Evolutionary conservation across 1,140 invertebrate species (phyloP).

Genomic region (Zaprionus africanus): DNA sequence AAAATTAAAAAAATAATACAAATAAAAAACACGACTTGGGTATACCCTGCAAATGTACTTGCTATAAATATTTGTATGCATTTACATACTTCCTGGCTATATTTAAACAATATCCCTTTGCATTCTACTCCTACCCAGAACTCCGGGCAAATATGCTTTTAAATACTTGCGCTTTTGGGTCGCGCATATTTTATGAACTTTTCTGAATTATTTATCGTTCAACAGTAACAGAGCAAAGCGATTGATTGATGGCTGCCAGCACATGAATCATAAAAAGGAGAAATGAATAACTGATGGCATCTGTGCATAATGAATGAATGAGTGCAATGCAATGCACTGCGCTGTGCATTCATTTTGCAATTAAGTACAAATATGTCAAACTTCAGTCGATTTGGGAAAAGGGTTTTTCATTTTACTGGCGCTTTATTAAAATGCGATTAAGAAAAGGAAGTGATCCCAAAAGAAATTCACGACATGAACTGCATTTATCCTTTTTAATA

Average conservation of each 20-base stretch:
- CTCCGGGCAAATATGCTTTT: constrained; percentile 11
- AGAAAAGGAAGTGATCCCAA: constrained; percentile 13
- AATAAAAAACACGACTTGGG: background rate
- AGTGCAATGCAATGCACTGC: constrained; percentile 55
- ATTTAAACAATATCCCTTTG: background rate
- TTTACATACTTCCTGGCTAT: background rate
- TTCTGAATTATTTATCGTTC: constrained; percentile 57
- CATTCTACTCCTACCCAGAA: background rate
- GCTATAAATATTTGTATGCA: background rate
- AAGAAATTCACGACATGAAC: too few species aligned
- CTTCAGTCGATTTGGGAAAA: background rate
- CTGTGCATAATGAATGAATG: constrained; percentile 52
- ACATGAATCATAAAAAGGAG: constrained; percentile 43
- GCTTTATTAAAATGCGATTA: constrained; percentile 67
- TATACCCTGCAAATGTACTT: background rate
- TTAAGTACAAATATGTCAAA: constrained; percentile 46
- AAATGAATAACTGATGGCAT: constrained; percentile 62
- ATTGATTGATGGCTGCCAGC: constrained; percentile 45
- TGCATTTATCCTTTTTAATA: too few species aligned
- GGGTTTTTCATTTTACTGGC: constrained; percentile 14
- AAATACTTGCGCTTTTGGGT: constrained; percentile 35
- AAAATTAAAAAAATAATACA: background rate
- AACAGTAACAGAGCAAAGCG: constrained; percentile 26
- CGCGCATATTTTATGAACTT: constrained; percentile 51
- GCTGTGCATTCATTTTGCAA: constrained; percentile 59